Evolutionary conservation across 2,113 vertebrate genomes (phyloP), one percentile per base, ranked within the genome.

Genomic region (Isichthys henryi): DNA sequence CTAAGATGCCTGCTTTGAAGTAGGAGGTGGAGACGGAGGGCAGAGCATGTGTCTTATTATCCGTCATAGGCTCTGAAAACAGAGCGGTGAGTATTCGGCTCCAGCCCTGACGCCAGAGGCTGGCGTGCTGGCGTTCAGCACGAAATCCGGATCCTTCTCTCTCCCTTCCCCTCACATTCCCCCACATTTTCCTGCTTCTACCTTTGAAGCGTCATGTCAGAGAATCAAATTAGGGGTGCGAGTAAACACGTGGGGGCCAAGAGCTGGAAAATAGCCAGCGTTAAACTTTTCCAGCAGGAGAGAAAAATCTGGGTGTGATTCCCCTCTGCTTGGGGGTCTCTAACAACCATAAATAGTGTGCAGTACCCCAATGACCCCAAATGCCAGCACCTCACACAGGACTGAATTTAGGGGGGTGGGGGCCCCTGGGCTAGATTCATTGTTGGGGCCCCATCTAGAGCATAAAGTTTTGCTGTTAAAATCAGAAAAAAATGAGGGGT

Each of bases 91-190:
- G 31, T 43, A 62, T 92, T 87, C 88, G 4, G 92, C 92, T 94
- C 90, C 91, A 94, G 89, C 93, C 92, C 94, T 94, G 92, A 92
- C 91, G 93, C 92, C 90, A 90, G 92, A 92, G 93, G 94, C 91
- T 94, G 94, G 93, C 93, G 92, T 90, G 88, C 87, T 90, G 90
- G 91, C 89, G 58, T 92, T 56, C 89, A 82, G 58, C 89, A 86
- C 43, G 31, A 48, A 52, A 88, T 91, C 66, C 74, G 39, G 84
- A 50, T 62, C 19, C 74, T n/a, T 66, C 87, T 27, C 35, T 80
- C 66, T 39, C 21, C 45, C 70, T 35, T 43, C 82, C 83, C 56
- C 46, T 56, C n/a, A 21, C 62, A 83, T 8, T 45, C 7, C 48
- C 74, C 50, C 35, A 74, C 88, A 23, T 58, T 89, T 89, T 8